A percentile compares a stretch with the other conserved stretches of the same genome.
Evolutionary conservation across 1,140 invertebrate genomes (phyloP).

Genomic region (Nephila pilipes): DNA sequence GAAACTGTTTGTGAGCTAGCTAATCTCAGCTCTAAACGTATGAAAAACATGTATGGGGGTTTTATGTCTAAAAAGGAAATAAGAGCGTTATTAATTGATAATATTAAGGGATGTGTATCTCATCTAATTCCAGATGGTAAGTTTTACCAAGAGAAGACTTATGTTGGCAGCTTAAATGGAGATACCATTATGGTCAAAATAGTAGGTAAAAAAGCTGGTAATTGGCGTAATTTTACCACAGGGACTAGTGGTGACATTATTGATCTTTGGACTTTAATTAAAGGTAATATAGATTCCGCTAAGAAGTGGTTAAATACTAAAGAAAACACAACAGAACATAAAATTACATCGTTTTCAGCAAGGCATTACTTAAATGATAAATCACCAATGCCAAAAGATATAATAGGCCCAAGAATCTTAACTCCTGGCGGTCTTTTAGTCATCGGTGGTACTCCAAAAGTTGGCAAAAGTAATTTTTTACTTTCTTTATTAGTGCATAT

Average conservation of each 20-base stretch:
- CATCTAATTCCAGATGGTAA: neutral
- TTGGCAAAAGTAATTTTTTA: constrained; percentile 34
- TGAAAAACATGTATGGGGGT: constrained; percentile 22
- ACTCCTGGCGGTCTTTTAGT: constrained; percentile 33
- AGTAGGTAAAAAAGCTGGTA: neutral
- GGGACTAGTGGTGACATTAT: neutral
- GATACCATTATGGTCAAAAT: neutral
- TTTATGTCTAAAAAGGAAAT: neutral
- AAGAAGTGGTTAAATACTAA: constrained; percentile 18
- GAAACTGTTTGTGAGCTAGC: constrained; percentile 51
- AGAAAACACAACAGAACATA: too few species aligned
- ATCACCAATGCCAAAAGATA: constrained; percentile 6
- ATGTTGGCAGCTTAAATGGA: neutral
- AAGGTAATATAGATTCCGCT: neutral
- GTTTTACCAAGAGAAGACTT: neutral
- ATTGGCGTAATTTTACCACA: neutral
- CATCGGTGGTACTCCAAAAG: constrained; percentile 10
- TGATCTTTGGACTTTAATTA: constrained; percentile 2
- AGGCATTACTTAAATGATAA: neutral
- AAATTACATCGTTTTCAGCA: neutral
- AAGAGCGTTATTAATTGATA: neutral
- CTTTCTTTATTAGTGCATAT: constrained; percentile 25
- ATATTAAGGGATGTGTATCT: neutral
- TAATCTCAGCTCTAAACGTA: constrained; percentile 39
- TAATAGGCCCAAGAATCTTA: neutral